phyloP scores from a whole-genome alignment of 2,113 vertebrate genomes.

The Oncorhynchus tshawytscha region DNA sequence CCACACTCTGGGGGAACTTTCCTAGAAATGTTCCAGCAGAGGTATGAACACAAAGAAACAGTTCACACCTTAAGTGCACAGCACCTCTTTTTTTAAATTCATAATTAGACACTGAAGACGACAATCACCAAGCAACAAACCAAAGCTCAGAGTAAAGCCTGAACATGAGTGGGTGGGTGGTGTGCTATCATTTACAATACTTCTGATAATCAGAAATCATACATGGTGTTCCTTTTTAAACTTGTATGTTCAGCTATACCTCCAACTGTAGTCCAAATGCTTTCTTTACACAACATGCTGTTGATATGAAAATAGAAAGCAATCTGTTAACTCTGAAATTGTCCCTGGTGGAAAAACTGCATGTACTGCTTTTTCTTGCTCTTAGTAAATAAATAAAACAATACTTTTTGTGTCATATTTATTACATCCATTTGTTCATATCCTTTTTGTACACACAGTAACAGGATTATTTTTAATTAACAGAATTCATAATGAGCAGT shows the following conservation, averaged over 20 bases:
- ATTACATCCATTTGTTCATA: conserved; percentile 60
- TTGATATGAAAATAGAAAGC: background rate
- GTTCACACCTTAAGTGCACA: background rate
- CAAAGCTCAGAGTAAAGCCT: no score
- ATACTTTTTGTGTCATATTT: conserved; percentile 16
- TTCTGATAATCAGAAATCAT: background rate
- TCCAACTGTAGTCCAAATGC: background rate
- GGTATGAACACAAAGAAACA: background rate
- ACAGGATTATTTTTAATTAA: conserved; percentile 53
- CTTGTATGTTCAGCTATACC: background rate
- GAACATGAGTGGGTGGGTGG: no score
- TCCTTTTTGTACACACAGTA: conserved; percentile 63
- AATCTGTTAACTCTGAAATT: no score
- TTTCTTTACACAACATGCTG: background rate
- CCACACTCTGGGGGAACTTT: background rate
- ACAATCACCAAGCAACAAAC: no score
- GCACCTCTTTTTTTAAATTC: background rate
- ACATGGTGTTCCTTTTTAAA: background rate
- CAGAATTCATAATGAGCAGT: conserved; percentile 45
- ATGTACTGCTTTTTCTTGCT: background rate
- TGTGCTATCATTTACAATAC: background rate
- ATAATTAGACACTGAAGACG: background rate
- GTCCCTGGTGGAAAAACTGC: background rate
- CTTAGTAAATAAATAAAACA: background rate
- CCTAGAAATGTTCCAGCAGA: background rate